Base-by-base conservation (phyloP, 2,113 vertebrate species). In the Daboia siamensis region DNA sequence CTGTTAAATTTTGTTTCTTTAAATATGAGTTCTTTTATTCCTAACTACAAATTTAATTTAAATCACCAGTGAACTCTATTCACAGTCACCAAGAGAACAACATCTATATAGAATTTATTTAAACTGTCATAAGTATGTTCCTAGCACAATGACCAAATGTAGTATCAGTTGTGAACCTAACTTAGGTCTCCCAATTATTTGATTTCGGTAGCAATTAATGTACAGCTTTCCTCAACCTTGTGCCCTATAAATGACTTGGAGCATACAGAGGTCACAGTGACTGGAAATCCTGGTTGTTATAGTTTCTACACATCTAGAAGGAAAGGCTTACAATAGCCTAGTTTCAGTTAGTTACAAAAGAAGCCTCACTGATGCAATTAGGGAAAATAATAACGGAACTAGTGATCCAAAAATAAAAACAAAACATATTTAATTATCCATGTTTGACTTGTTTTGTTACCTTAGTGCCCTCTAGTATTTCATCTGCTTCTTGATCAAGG, bases 401-500 rank as follows among this genome's bases (percentile, higher is more conserved):
- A 64, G 12, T 52, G 48, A 87, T 48, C n/a, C 15, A 26, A 90
- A 51, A 74, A 93, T 92, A 86, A 23, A 93, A 85, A n/a, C 1
- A 89, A 92, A 92, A 87, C 23, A 15, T 33, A 0, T 21, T 24
- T 93, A 59, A 39, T 46, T 21, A 48, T 8, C 88, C 89, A 29
- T 39, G 24, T 52, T 23, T 80, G 85, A 93, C 24, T 87, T 59
- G 15, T 44, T 0, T 1, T 29, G 95, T 96, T 93, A 98, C 98
- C 97, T 98, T 94, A 90, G 88, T 94, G 84, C 98, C 98, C 74
- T 97, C 97, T 39, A 98, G 95, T 39, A 97, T 15, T 44, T 94
- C 29, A 2, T 97, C 95, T 23, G 97, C 98, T 93, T 97, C 96
- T 24, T 8, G 48, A 93, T 98, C 97, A 10, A 98, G 95, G 92